Evolutionary conservation across 2,888 invertebrate species (phyloP), one percentile per base, ranked within the genome.

Genomic region (Cenopis cana): DNA sequence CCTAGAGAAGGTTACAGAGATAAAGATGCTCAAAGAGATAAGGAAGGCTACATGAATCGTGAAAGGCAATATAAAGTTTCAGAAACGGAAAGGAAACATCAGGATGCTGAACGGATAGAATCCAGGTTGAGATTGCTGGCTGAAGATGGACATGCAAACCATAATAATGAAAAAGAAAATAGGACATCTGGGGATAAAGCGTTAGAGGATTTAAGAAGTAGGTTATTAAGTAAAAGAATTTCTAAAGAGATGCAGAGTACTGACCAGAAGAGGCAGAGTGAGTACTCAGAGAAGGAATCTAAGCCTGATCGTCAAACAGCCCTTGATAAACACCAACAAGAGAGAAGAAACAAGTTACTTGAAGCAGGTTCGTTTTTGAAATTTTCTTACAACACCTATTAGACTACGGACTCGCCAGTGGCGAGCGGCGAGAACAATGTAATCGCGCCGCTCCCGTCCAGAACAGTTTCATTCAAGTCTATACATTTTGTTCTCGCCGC

Each of bases 201-300:
- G 70, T 91, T 97, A 73, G 96, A 97, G 83, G 97, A 97, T 88
- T 91, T 97, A 81, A 94, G 97, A 77, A 96, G 96, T 78, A 94
- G 97, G 80, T 89, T 96, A 75, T 84, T 96, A 24, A 96, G 95
- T 83, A 96, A 96, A 86, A 91, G 95, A 77, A 95, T 94, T 86
- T 95, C 94, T 81, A 96, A 96, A 79, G 96, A 95, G 72, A 93
- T 94, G 69, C 94, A 94, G 69, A 94, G 83, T 72, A 94, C 94
- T 74, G 89, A 93, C 70, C 76, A 82, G 49, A 88, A 86, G 74
- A 88, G 84, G 78, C 76, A 87, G 69, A 87, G 91, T 73, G 94
- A 94, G 70, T 89, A 94, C 76, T 84, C 87, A 54, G 94, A 94
- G 14, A 92, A 86, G 76, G 90, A 90, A 49, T 80, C 84, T 8